phyloP scores from a whole-genome alignment of 1,140 invertebrate species.

The Chelonus insularis region DNA sequence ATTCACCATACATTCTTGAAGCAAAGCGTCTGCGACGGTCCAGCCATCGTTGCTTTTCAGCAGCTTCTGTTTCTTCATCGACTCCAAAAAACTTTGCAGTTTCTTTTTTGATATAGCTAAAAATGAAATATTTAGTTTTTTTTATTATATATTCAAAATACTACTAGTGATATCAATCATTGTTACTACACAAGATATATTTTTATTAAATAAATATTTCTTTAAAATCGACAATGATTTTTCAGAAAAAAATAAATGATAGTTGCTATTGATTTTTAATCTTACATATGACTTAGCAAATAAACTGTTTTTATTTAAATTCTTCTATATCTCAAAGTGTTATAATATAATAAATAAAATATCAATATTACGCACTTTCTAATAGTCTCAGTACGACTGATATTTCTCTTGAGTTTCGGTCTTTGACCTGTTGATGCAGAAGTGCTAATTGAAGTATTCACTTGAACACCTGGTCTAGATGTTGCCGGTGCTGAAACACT shows the following conservation, averaged over 20 bases:
- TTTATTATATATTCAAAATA: not conserved
- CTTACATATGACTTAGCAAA: too few species aligned
- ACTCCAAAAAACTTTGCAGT: slow-evolving; percentile 80
- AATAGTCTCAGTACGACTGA: slow-evolving; percentile 53
- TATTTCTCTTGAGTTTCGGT: slow-evolving; percentile 45
- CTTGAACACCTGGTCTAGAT: slow-evolving; percentile 41
- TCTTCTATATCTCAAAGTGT: too few species aligned
- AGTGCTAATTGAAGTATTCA: slow-evolving; percentile 42
- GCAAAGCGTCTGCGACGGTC: slow-evolving; percentile 75
- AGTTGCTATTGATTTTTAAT: too few species aligned
- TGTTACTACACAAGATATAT: too few species aligned
- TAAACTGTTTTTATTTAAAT: too few species aligned
- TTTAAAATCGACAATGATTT: too few species aligned
- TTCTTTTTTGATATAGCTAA: slow-evolving; percentile 72
- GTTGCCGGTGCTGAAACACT: slow-evolving; percentile 50
- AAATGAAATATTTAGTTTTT: slow-evolving; percentile 14
- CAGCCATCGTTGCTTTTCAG: slow-evolving; percentile 73
- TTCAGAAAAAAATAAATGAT: too few species aligned
- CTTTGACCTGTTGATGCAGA: slow-evolving; percentile 50
- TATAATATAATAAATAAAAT: not conserved
- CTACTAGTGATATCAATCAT: too few species aligned
- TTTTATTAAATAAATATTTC: too few species aligned
- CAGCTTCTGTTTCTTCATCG: slow-evolving; percentile 70
- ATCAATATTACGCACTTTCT: slow-evolving; percentile 44
- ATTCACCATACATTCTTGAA: slow-evolving; percentile 68